Evolutionary conservation across 2,888 invertebrate species (phyloP).

Genomic region (Drosophila pseudotakahashii): DNA sequence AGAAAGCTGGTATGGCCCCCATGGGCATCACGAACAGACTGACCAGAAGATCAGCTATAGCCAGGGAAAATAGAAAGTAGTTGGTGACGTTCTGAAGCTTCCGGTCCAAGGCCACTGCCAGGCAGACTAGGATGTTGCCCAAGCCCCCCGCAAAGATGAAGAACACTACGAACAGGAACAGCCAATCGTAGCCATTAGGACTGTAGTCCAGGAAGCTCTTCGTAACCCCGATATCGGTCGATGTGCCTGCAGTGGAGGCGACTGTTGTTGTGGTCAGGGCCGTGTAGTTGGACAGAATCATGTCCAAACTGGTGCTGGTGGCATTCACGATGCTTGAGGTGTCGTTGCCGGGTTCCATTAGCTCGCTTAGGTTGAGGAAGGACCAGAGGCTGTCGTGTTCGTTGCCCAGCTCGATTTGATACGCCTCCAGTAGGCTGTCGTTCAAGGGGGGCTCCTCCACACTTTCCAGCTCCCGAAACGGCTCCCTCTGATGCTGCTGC

Average conservation of each 20-base stretch:
- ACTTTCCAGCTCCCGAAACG: neutral
- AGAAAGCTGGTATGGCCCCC: conserved; percentile 95
- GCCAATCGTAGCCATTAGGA: conserved; percentile 88
- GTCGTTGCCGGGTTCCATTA: conserved; percentile 41
- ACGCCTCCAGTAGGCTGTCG: conserved; percentile 36
- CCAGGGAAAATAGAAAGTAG: conserved; percentile 96
- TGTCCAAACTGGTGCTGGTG: conserved; percentile 54
- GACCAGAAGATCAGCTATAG: conserved; percentile 96
- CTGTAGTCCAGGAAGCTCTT: conserved; percentile 63
- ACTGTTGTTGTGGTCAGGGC: conserved; percentile 40
- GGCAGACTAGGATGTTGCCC: conserved; percentile 96
- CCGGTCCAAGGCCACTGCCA: conserved; percentile 95
- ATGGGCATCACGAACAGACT: conserved; percentile 98
- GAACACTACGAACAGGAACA: conserved; percentile 92
- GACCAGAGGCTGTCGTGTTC: conserved; percentile 58
- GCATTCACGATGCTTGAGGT: conserved; percentile 29
- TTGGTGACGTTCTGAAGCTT: conserved; percentile 97
- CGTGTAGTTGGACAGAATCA: conserved; percentile 62
- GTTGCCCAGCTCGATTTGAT: conserved; percentile 56
- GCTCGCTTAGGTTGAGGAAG: conserved; percentile 61
- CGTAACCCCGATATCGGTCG: conserved; percentile 35
- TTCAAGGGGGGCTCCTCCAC: conserved; percentile 10
- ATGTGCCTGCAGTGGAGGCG: conserved; percentile 24
- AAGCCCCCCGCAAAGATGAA: conserved; percentile 95
- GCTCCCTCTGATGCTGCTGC: conserved; percentile 17